A percentile compares a stretch with the other conserved stretches of the same genome.
These are phyloP conservation scores for Aphidoletes aphidimyza DNA, from an alignment of 2,888 invertebrate genomes.

Conservation along the genomic window DNA sequence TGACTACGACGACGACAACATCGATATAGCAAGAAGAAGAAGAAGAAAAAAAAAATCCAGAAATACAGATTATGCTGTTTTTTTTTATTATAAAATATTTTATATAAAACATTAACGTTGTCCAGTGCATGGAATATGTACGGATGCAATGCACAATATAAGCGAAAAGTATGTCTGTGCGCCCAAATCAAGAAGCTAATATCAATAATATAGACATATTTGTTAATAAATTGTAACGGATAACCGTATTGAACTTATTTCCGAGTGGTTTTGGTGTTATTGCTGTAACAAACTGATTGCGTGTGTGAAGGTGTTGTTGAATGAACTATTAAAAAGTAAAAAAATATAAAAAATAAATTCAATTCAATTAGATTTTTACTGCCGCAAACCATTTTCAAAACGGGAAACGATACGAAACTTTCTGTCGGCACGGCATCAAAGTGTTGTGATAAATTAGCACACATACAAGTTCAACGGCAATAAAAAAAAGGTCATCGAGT, in stretches of 20 bases:
- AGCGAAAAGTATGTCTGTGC: constrained; percentile 45
- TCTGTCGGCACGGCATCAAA: neutral
- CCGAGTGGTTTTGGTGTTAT: neutral
- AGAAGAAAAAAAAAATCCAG: neutral
- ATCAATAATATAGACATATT: neutral
- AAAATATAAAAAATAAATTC: neutral
- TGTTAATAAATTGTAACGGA: constrained; percentile 40
- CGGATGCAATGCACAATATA: neutral
- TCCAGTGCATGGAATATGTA: neutral
- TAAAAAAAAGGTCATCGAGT: constrained; percentile 34
- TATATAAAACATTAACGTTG: constrained; percentile 30
- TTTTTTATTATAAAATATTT: neutral
- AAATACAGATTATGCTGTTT: neutral
- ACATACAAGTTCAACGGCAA: neutral
- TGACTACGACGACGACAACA: constrained; percentile 47
- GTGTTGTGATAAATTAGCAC: neutral
- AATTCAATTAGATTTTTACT: neutral
- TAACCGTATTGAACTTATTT: neutral
- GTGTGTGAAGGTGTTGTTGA: neutral
- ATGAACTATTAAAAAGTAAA: neutral
- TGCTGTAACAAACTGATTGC: no score
- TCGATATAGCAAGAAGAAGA: neutral
- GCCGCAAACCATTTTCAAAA: neutral
- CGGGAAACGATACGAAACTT: neutral
- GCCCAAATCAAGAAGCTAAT: constrained; percentile 7